These are phyloP conservation scores for Callyntrura guangdongensis DNA, from an alignment of 2,888 invertebrate species.

Conservation along the genomic window DNA sequence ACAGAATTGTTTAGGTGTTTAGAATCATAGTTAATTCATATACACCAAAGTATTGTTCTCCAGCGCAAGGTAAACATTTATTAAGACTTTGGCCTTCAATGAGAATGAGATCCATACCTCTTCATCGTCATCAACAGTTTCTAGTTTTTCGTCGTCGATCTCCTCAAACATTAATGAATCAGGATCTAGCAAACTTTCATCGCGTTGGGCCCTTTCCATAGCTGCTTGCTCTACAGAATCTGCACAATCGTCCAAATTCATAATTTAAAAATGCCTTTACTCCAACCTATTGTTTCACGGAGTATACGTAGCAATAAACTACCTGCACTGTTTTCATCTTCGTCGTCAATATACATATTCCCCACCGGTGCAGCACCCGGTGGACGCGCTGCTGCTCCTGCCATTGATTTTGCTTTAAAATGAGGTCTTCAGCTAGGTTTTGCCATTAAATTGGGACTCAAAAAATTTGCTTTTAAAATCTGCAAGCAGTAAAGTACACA, in stretches of 20 bases:
- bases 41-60: neutral
- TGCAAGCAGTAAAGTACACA: neutral
- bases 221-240: constrained; percentile 61
- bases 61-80: neutral
- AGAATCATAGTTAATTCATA: too few species aligned
- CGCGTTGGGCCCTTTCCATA: constrained; percentile 4
- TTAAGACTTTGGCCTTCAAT: too few species aligned
- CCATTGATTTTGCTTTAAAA: too few species aligned
- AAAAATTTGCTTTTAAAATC: neutral
- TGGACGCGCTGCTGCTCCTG: constrained; percentile 38
- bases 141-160: constrained; percentile 45
- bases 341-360: constrained; percentile 34
- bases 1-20: too few species aligned
- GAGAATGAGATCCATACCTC: too few species aligned
- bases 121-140: constrained; percentile 35
- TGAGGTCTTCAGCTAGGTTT: neutral
- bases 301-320: neutral
- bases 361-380: constrained; percentile 11
- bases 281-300: too few species aligned
- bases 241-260: neutral
- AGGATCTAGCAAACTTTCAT: constrained; percentile 66
- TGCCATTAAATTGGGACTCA: neutral
- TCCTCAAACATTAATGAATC: constrained; percentile 77
- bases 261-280: too few species aligned
- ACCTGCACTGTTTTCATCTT: constrained; percentile 54